Percentiles rank a stretch among this genome's conserved stretches.
Evolutionary conservation across 2,888 invertebrate species (phyloP).

Genomic region (Luperina nickerlii): DNA sequence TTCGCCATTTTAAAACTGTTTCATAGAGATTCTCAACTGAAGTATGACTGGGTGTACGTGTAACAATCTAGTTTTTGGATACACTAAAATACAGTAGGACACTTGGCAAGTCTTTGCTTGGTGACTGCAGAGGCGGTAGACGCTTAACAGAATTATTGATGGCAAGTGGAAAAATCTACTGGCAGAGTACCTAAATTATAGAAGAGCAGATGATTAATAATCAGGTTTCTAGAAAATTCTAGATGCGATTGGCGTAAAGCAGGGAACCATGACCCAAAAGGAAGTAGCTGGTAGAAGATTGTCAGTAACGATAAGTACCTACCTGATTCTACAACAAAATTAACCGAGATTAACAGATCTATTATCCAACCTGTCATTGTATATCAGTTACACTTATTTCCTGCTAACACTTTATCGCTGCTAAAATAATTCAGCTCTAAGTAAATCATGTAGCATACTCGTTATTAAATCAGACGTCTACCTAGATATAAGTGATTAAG

Average conservation of each 20-base stretch:
- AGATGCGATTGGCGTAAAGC: not conserved
- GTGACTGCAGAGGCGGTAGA: not conserved
- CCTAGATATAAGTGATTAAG: slow-evolving; percentile 21
- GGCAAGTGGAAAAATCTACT: not conserved
- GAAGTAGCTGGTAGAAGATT: not conserved
- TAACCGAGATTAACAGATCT: not conserved
- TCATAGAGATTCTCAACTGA: not conserved
- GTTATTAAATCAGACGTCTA: slow-evolving; percentile 8
- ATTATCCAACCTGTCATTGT: slow-evolving; percentile 10
- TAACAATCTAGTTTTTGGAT: not conserved
- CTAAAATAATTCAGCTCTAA: not conserved
- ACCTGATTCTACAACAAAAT: slow-evolving; percentile 1
- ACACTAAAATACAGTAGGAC: no score
- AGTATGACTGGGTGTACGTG: not conserved
- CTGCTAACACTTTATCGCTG: not conserved
- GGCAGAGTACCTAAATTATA: not conserved
- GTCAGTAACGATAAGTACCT: not conserved
- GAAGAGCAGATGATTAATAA: not conserved
- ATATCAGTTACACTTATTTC: not conserved
- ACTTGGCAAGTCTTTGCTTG: not conserved
- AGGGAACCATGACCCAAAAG: not conserved
- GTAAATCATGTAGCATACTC: not conserved
- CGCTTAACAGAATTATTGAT: not conserved
- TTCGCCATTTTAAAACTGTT: not conserved
- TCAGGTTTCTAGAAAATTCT: not conserved